A percentile compares a stretch with the other conserved stretches of the same genome.
These are phyloP conservation scores for Argyrosomus japonicus DNA, from an alignment of 2,113 vertebrate genomes.

Conservation along the genomic window DNA sequence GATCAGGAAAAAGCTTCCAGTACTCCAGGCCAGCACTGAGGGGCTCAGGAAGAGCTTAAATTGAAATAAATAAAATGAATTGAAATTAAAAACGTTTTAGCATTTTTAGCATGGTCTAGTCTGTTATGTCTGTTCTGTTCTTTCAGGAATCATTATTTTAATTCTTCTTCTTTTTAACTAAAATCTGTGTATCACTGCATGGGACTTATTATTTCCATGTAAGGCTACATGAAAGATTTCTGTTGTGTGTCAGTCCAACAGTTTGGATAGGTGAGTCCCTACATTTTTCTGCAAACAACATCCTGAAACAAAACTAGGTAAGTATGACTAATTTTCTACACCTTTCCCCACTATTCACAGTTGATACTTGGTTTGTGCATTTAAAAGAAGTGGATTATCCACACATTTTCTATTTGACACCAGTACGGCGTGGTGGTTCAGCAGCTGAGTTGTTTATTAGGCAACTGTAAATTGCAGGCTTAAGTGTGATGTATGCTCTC, in stretches of 20 bases:
- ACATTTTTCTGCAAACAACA: too few species aligned
- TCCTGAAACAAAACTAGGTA: too few species aligned
- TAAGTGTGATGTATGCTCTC: conserved; percentile 33
- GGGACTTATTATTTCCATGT: not conserved
- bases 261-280: too few species aligned
- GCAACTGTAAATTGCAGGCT: conserved; percentile 16
- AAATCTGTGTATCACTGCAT: not conserved
- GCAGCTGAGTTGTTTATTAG: conserved; percentile 24
- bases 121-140: not conserved
- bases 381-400: not conserved
- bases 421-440: not conserved
- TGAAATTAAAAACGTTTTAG: too few species aligned
- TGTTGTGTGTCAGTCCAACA: too few species aligned
- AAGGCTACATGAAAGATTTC: not conserved
- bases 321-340: too few species aligned
- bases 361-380: not conserved
- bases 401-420: not conserved
- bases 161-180: not conserved
- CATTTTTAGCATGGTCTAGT: not conserved
- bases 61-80: too few species aligned
- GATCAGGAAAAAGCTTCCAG: too few species aligned
- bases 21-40: too few species aligned
- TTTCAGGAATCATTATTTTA: conserved; percentile 1
- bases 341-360: too few species aligned
- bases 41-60: too few species aligned